These are phyloP conservation scores for Girardinus metallicus DNA, from an alignment of 2,797 vertebrate species.

Conservation along the genomic window DNA sequence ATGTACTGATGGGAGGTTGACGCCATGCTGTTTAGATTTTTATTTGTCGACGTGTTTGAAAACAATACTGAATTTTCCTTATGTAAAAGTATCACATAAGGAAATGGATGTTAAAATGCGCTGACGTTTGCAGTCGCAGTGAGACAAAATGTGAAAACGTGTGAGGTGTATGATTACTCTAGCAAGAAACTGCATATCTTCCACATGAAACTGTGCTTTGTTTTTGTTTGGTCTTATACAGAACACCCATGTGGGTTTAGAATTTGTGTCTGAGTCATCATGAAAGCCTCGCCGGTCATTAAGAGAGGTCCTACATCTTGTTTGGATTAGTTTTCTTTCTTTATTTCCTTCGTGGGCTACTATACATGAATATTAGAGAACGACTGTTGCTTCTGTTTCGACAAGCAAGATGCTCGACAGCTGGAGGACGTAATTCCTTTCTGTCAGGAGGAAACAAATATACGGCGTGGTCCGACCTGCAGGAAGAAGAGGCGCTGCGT, in stretches of 20 bases:
- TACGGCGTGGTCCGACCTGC: constrained; percentile 75
- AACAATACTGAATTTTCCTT: background rate
- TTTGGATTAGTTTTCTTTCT: constrained; percentile 41
- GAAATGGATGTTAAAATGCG: background rate
- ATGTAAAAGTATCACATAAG: background rate
- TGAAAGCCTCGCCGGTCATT: constrained; percentile 36
- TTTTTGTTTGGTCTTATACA: constrained; percentile 32
- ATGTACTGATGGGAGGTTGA: background rate
- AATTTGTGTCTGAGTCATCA: constrained; percentile 23
- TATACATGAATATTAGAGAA: background rate
- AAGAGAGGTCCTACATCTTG: constrained; percentile 30
- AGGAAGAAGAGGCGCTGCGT: constrained; percentile 96
- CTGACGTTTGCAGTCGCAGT: background rate
- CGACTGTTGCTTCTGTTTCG: background rate
- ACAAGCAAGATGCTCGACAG: background rate
- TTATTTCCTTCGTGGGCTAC: background rate
- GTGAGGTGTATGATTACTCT: background rate
- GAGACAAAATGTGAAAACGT: background rate
- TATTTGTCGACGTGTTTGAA: background rate
- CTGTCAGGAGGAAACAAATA: background rate
- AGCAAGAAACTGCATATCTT: background rate
- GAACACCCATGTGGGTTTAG: constrained; percentile 13
- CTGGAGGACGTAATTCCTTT: background rate
- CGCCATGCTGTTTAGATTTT: background rate
- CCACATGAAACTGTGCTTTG: constrained; percentile 11